Evolutionary conservation across 1,140 invertebrate species (phyloP).

Genomic region (Sycophila sp.): DNA sequence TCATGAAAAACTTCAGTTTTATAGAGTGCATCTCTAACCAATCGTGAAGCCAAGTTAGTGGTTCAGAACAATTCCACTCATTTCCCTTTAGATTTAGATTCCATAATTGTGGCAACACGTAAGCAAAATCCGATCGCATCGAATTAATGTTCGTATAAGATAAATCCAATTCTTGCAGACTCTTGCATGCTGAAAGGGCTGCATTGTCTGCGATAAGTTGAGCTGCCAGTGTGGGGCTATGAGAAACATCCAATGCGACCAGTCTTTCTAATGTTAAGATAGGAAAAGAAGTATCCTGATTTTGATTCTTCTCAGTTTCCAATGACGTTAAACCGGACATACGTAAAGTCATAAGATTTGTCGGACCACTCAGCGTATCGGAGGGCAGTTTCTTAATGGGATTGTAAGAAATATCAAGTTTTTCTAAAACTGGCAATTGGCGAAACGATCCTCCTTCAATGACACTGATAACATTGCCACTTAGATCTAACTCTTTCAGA

Average conservation of each 20-base stretch:
- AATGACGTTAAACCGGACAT: constrained; percentile 74
- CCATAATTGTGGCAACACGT: constrained; percentile 76
- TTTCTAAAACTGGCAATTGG: constrained; percentile 72
- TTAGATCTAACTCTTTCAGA: constrained; percentile 76
- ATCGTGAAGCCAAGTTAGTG: constrained; percentile 72
- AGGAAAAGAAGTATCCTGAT: constrained; percentile 74
- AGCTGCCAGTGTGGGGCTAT: constrained; percentile 76
- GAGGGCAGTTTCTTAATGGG: constrained; percentile 74
- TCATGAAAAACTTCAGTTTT: constrained; percentile 64
- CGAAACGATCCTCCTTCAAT: constrained; percentile 76
- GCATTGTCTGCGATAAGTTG: constrained; percentile 77
- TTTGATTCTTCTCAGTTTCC: constrained; percentile 65
- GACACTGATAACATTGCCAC: constrained; percentile 73
- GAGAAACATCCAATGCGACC: constrained; percentile 76
- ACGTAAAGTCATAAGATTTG: constrained; percentile 72
- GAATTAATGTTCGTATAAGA: constrained; percentile 72
- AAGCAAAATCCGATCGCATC: constrained; percentile 74
- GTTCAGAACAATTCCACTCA: constrained; percentile 70
- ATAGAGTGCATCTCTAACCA: constrained; percentile 73
- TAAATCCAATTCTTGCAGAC: constrained; percentile 76
- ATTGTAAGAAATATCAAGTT: constrained; percentile 82
- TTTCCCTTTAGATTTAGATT: constrained; percentile 71
- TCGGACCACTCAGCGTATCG: constrained; percentile 74
- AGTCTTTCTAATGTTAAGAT: constrained; percentile 76
- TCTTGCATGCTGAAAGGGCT: constrained; percentile 74